A percentile compares a stretch with the other conserved stretches of the same genome.
Conservation (phyloP, 2,113 vertebrate genomes). For the Syngnathus floridae region DNA sequence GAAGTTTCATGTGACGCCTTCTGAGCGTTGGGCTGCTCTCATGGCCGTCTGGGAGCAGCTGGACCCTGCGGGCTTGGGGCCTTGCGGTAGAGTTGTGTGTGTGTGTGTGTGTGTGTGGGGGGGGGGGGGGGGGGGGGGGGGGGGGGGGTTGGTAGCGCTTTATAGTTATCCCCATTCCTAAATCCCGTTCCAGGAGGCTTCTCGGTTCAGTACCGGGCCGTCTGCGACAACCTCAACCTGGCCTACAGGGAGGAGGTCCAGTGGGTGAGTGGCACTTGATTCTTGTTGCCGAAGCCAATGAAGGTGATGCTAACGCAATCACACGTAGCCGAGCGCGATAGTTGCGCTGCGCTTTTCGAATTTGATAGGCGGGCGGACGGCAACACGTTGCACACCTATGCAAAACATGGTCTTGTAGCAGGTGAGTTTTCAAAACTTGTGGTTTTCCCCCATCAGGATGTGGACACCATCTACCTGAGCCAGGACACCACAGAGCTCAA, state of each 20-base stretch:
- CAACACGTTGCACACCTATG: too few relatives aligned
- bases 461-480: conserved; percentile 95
- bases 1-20: conserved; percentile 82
- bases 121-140: not conserved
- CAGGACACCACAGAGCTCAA: conserved; percentile 92
- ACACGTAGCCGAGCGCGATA: too few relatives aligned
- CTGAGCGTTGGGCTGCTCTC: conserved; percentile 77
- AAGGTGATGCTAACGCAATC: too few relatives aligned
- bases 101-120: too few relatives aligned
- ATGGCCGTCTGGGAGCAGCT: conserved; percentile 86
- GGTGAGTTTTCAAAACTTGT: too few relatives aligned
- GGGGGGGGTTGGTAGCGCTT: not conserved
- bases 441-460: conserved; percentile 71
- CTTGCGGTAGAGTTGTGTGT: conserved; percentile 75
- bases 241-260: conserved; percentile 93
- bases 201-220: conserved; percentile 92
- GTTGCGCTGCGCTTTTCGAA: too few relatives aligned
- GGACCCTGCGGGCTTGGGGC: conserved; percentile 79
- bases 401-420: too few relatives aligned
- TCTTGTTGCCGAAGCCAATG: not conserved
- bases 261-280: conserved; percentile 78
- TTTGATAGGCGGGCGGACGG: too few relatives aligned
- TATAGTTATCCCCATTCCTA: not conserved
- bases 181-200: conserved; percentile 79
- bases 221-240: conserved; percentile 88